Conservation (phyloP, 2,797 vertebrate species). For the Acomys russatus region DNA sequence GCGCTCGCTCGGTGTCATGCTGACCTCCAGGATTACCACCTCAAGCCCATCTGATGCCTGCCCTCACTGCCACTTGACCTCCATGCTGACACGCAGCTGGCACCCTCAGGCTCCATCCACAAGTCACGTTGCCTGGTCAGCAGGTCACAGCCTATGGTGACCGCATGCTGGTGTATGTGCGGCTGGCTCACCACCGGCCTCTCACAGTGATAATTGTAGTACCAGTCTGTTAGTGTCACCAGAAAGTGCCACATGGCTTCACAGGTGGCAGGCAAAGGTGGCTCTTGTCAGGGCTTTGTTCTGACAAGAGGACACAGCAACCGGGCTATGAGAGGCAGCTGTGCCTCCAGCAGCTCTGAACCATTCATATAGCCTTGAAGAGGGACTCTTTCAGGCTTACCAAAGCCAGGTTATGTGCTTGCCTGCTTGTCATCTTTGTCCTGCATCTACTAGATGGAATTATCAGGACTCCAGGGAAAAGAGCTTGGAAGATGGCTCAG, state of each 20-base stretch:
- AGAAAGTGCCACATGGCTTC: neutral
- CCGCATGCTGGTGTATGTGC: neutral
- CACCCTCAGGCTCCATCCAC: conserved; percentile 85
- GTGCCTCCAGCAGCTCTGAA: neutral
- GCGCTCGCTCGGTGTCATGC: conserved; percentile 57
- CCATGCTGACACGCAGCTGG: conserved; percentile 91
- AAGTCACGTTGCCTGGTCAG: neutral
- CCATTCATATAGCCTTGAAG: neutral
- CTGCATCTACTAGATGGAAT: neutral
- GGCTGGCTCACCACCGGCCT: neutral
- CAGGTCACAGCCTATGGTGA: neutral
- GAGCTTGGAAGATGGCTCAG: too few relatives aligned
- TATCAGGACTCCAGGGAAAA: neutral
- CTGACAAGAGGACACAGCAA: neutral
- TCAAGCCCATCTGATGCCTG: conserved; percentile 44
- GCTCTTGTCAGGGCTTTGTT: neutral
- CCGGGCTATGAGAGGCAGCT: neutral
- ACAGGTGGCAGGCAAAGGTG: neutral
- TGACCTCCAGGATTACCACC: conserved; percentile 47
- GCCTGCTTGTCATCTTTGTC: neutral
- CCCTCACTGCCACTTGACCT: conserved; percentile 85
- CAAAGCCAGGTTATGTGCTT: neutral
- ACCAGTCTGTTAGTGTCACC: neutral
- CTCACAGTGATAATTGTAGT: neutral
- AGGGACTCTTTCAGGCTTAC: neutral